phyloP scores from a whole-genome alignment of 1,140 invertebrate species.

The Drosophila paulistorum region DNA sequence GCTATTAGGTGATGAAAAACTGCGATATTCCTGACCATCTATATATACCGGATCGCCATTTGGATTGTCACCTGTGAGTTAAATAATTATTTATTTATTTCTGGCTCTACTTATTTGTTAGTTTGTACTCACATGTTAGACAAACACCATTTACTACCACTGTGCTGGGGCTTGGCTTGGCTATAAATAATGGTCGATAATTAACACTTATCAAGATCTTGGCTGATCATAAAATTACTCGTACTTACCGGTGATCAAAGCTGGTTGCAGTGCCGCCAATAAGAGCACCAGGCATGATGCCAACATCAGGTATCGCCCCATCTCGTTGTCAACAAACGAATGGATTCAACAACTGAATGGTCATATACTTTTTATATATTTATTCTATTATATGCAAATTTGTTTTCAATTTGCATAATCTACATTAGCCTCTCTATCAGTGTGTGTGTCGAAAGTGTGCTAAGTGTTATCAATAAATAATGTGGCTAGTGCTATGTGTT shows the following conservation, averaged over 20 bases:
- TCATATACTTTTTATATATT: slow-evolving; percentile 48
- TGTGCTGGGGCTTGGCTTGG: slow-evolving; percentile 52
- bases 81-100: background rate
- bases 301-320: slow-evolving; percentile 61
- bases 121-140: slow-evolving; percentile 56
- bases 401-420: slow-evolving; percentile 4
- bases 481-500: background rate
- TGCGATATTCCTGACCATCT: slow-evolving; percentile 63
- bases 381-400: slow-evolving; percentile 34
- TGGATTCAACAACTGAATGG: background rate
- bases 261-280: slow-evolving; percentile 49
- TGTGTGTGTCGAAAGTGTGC: background rate
- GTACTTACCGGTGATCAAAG: slow-evolving; percentile 53
- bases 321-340: slow-evolving; percentile 32
- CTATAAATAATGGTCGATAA: slow-evolving; percentile 39
- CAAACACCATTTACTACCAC: slow-evolving; percentile 66
- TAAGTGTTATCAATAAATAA: slow-evolving; percentile 4
- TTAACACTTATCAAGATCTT: slow-evolving; percentile 16
- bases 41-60: slow-evolving; percentile 53
- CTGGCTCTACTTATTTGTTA: background rate
- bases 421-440: background rate
- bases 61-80: slow-evolving; percentile 50
- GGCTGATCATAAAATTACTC: background rate
- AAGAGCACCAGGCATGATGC: slow-evolving; percentile 28
- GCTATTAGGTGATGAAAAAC: slow-evolving; percentile 42